Evolutionary conservation across 2,888 invertebrate genomes (phyloP).

Genomic region (Liodrosophila aerea): DNA sequence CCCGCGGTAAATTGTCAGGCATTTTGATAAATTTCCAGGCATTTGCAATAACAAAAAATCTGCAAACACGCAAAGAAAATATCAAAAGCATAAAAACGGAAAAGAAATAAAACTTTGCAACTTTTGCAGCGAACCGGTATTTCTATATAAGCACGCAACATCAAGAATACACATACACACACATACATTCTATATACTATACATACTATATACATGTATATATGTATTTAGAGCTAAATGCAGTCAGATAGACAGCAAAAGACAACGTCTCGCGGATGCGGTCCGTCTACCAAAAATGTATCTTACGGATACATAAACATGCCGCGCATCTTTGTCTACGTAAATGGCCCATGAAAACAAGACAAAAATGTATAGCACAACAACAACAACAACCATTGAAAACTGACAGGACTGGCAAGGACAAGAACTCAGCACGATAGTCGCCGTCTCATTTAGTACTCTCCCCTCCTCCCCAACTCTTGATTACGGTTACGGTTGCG

Average conservation of each 20-base stretch:
- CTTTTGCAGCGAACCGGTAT: slow-evolving; percentile 65
- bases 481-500: slow-evolving; percentile 20
- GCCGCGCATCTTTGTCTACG: slow-evolving; percentile 71
- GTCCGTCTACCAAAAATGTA: slow-evolving; percentile 61
- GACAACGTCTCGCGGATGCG: slow-evolving; percentile 39
- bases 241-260: slow-evolving; percentile 8
- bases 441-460: slow-evolving; percentile 36
- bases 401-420: slow-evolving; percentile 32
- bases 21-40: slow-evolving; percentile 44
- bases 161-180: slow-evolving; percentile 27
- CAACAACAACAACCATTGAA: slow-evolving; percentile 20
- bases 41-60: slow-evolving; percentile 41
- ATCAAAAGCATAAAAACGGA: slow-evolving; percentile 20
- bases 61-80: slow-evolving; percentile 5
- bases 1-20: neutral
- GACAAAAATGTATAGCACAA: slow-evolving; percentile 62
- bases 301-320: slow-evolving; percentile 74
- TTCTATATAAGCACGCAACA: slow-evolving; percentile 28
- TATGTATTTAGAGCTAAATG: slow-evolving; percentile 1
- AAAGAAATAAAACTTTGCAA: slow-evolving; percentile 51
- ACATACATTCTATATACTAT: slow-evolving; percentile 48
- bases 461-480: neutral
- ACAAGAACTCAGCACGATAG: slow-evolving; percentile 57
- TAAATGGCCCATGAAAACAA: slow-evolving; percentile 77
- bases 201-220: too few relatives aligned